Conservation (phyloP, 2,113 vertebrate species). For the Hippotragus niger region DNA sequence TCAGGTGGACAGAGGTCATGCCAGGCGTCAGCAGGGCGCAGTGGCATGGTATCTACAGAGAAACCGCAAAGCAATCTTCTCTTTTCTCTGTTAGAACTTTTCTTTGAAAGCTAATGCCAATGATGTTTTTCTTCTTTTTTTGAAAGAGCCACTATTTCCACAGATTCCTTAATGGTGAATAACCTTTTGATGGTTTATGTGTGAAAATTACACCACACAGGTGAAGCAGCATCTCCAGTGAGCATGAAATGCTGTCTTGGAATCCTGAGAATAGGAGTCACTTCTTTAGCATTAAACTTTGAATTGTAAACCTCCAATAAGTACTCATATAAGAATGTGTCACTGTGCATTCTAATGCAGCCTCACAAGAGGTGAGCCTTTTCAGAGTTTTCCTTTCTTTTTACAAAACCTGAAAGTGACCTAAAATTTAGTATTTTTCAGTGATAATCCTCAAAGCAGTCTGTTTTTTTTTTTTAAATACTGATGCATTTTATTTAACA, state of each 20-base stretch:
- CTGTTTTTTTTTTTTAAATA: background rate
- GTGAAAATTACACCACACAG: slow-evolving; percentile 55
- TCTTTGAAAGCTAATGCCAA: slow-evolving; percentile 45
- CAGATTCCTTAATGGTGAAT: slow-evolving; percentile 50
- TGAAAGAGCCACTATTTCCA: slow-evolving; percentile 33
- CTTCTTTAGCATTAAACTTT: slow-evolving; percentile 25
- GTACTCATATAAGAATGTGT: slow-evolving; percentile 49
- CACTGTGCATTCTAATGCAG: slow-evolving; percentile 47
- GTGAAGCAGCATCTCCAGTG: slow-evolving; percentile 54
- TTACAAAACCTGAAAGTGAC: slow-evolving; percentile 44
- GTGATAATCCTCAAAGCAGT: background rate
- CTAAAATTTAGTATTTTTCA: slow-evolving; percentile 50
- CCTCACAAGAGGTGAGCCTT: slow-evolving; percentile 45
- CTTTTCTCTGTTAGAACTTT: slow-evolving; percentile 50
- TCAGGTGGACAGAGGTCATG: slow-evolving; percentile 48
- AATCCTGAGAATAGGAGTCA: slow-evolving; percentile 34
- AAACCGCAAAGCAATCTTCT: slow-evolving; percentile 48
- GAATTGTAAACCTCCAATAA: slow-evolving; percentile 53
- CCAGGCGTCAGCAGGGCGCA: slow-evolving; percentile 39
- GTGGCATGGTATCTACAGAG: slow-evolving; percentile 47
- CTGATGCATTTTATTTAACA: background rate
- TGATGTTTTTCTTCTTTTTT: background rate
- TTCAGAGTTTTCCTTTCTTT: slow-evolving; percentile 42
- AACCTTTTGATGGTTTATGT: slow-evolving; percentile 38
- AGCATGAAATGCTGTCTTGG: slow-evolving; percentile 47